Evolutionary conservation across 1,140 invertebrate genomes (phyloP), one percentile per base, ranked within the genome.

Genomic region (Riptortus pedestris): DNA sequence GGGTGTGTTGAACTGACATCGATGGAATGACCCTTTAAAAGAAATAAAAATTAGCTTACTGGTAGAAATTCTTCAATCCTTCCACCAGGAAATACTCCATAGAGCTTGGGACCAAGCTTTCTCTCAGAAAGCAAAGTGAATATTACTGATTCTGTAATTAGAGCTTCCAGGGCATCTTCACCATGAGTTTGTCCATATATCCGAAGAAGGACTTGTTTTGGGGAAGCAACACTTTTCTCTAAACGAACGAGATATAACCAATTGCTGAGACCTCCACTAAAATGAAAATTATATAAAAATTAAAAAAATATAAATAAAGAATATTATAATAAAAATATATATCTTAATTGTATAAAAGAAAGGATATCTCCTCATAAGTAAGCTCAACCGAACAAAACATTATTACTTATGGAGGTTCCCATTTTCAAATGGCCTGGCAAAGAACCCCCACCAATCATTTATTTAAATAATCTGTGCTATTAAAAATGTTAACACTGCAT

Each of bases 31-130:
- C n/a, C n/a, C n/a, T n/a, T n/a, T n/a, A n/a, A n/a, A n/a, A n/a
- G n/a, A n/a, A n/a, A n/a, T n/a, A n/a, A n/a, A n/a, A n/a, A n/a
- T n/a, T n/a, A 38, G 14, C 31, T 79, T 75, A 90, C 90, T 58
- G 90, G 89, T 75, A 96, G 94, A 73, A 94, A 98, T 75, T 98
- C 91, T 74, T 99, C 96, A 47, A 99, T 87, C 60, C 96, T 82
- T 2, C 96, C 96, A 12, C 92, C 85, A 5, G 92, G 92, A 73
- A 98, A 99, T 16, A 98, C 87, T 0, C 96, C 96, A 73, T 95
- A 91, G 1, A 98, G 78, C 71, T 91, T 93, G 0, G 96, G 96
- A 0, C 96, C 96, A 2, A 98, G 79, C 57, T 86, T 82, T 61
- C 93, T 82, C 75, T 98, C 96, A 0, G 93, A 93, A 1, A 98